Evolutionary conservation across 2,113 vertebrate species (phyloP), one percentile per base, ranked within the genome.

Genomic region (Anarrhichthys ocellatus): DNA sequence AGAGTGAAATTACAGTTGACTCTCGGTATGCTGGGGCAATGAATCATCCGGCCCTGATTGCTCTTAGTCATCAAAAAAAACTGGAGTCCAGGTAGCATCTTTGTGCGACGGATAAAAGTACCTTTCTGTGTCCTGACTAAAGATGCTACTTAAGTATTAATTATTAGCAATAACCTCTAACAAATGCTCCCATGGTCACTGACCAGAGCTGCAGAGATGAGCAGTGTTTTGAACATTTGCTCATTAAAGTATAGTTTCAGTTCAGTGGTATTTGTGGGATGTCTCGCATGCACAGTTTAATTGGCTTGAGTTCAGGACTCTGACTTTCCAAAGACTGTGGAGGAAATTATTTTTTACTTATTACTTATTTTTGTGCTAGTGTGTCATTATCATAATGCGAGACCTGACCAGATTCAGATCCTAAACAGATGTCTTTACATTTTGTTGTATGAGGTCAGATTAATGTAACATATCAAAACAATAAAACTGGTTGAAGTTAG

Each of bases 1-100:
- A 85, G 8, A 76, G 22, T 42, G 14, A 79, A 88, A 90, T 88
- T 65, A 91, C 76, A 81, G 85, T 48, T 44, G 87, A 52, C 56
- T 44, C 61, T 87, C 80, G n/a, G 66, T 50, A 82, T 27, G 15
- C 77, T 24, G 44, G 5, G 59, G 66, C 14, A 58, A 78, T 87
- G 69, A 89, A 73, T 91, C 81, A 86, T 76, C 74, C 76, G 66
- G 38, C 42, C 44, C 27, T 54, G 67, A 17, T 2, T 68, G 48
- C 34, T 65, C 68, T 42, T 48, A 78, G 34, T 69, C 63, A 68
- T 84, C 70, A 54, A 38, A 80, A 34, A 24, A 68, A 72, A 71
- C 68, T 73, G 1, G 38, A 24, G 59, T 52, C 61, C 56, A 79
- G 36, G 73, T 78, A 70, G 27, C 73, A 72, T 75, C 10, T 85